These are phyloP conservation scores for Nebria salina DNA, from an alignment of 2,888 invertebrate species.

Conservation along the genomic window DNA sequence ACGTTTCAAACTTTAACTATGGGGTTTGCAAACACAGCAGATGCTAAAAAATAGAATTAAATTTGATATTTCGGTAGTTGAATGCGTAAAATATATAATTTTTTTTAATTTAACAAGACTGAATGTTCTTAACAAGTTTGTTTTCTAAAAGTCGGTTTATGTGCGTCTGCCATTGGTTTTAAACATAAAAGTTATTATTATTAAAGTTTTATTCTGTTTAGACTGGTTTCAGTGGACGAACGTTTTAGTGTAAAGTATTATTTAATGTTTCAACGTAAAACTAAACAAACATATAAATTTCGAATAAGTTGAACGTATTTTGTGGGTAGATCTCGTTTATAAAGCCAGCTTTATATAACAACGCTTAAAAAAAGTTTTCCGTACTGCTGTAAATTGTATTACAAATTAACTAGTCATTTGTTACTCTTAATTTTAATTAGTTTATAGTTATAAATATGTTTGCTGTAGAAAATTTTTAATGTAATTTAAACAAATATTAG, in stretches of 20 bases:
- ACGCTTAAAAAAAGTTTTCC: background rate
- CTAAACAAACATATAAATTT: background rate
- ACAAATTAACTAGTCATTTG: conserved; percentile 42
- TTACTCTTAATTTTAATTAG: conserved; percentile 16
- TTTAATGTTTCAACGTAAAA: background rate
- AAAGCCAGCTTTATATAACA: background rate
- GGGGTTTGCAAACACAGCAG: conserved; percentile 52
- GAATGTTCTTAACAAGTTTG: no score
- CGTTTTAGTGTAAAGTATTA: background rate
- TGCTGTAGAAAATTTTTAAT: background rate
- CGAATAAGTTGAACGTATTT: background rate
- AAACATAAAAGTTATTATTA: background rate
- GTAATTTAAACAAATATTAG: conserved; percentile 15
- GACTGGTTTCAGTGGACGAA: background rate
- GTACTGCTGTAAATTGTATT: conserved; percentile 29
- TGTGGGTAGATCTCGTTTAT: conserved; percentile 1
- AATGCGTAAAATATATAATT: no score
- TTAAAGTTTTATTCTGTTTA: background rate
- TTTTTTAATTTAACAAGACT: no score
- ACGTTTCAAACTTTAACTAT: conserved; percentile 58
- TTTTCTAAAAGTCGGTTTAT: background rate
- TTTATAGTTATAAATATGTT: background rate
- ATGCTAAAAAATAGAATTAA: conserved; percentile 22
- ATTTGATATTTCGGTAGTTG: no score
- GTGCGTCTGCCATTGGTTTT: background rate